phyloP scores from a whole-genome alignment of 2,797 vertebrate species.

The Chaetophractus vellerosus region DNA sequence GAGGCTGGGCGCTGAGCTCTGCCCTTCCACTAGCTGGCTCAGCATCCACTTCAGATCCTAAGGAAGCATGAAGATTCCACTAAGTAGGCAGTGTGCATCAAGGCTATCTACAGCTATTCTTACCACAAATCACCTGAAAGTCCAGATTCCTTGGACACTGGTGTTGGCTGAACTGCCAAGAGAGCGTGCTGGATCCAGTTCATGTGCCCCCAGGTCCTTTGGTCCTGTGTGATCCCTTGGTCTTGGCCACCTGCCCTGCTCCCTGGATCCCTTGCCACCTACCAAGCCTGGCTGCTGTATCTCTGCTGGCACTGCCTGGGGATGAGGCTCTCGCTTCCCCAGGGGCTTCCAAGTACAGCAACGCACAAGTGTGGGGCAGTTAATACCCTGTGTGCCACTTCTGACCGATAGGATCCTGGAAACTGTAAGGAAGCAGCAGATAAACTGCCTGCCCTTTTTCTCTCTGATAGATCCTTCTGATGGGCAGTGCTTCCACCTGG shows the following conservation, averaged over 20 bases:
- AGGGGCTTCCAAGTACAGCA: background rate
- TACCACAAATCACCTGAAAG: no score
- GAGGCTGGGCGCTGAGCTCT: background rate
- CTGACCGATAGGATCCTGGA: background rate
- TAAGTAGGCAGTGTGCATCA: background rate
- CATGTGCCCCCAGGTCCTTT: background rate
- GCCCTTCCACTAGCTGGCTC: background rate
- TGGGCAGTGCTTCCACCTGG: background rate
- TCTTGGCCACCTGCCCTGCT: background rate
- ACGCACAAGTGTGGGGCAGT: background rate
- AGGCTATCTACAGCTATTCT: background rate
- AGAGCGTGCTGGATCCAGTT: background rate
- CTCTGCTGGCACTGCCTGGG: background rate
- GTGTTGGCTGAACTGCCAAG: background rate
- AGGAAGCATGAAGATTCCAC: background rate
- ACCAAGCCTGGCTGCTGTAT: background rate
- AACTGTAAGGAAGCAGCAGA: background rate
- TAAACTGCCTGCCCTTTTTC: background rate
- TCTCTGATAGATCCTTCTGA: background rate
- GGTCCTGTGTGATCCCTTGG: background rate
- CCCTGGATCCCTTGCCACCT: background rate
- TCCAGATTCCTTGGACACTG: background rate
- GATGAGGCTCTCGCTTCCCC: background rate
- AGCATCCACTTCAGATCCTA: background rate
- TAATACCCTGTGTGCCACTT: background rate